Evolutionary conservation across 2,797 vertebrate genomes (phyloP).

Genomic region (Atherinosoma microstoma): DNA sequence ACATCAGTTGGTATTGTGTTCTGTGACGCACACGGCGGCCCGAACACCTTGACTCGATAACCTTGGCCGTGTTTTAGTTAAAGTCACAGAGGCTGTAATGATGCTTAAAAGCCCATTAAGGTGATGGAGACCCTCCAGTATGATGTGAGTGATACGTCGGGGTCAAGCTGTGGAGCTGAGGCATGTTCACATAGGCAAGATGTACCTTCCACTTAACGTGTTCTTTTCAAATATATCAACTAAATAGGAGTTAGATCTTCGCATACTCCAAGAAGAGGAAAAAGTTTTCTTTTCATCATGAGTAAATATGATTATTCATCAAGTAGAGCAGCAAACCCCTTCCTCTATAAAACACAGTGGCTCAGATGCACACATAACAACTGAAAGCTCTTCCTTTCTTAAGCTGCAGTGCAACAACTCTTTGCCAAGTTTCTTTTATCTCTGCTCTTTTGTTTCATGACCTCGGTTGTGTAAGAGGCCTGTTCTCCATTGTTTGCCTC

Average conservation of each 20-base stretch:
- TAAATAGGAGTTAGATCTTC: no score
- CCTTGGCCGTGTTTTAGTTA: constrained; percentile 68
- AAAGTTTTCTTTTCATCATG: neutral
- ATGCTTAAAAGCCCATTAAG: constrained; percentile 71
- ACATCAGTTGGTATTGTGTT: constrained; percentile 49
- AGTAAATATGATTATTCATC: constrained; percentile 15
- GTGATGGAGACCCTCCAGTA: constrained; percentile 66
- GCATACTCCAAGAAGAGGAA: neutral
- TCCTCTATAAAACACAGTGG: neutral
- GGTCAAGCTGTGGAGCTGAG: constrained; percentile 38
- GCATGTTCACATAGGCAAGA: constrained; percentile 5
- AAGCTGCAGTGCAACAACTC: constrained; percentile 28
- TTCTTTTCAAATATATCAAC: neutral
- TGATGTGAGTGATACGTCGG: constrained; percentile 38
- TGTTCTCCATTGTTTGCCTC: constrained; percentile 74
- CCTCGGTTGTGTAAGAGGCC: constrained; percentile 57
- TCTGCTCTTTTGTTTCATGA: constrained; percentile 53
- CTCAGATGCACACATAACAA: constrained; percentile 26
- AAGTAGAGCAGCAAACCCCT: constrained; percentile 4
- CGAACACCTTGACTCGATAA: constrained; percentile 60
- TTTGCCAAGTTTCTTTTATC: constrained; percentile 51
- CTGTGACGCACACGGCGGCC: constrained; percentile 9
- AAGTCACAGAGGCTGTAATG: constrained; percentile 66
- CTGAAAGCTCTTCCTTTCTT: constrained; percentile 12
- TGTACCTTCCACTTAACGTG: neutral